These are phyloP conservation scores for Sesia bembeciformis DNA, from an alignment of 2,888 invertebrate species.

Conservation along the genomic window DNA sequence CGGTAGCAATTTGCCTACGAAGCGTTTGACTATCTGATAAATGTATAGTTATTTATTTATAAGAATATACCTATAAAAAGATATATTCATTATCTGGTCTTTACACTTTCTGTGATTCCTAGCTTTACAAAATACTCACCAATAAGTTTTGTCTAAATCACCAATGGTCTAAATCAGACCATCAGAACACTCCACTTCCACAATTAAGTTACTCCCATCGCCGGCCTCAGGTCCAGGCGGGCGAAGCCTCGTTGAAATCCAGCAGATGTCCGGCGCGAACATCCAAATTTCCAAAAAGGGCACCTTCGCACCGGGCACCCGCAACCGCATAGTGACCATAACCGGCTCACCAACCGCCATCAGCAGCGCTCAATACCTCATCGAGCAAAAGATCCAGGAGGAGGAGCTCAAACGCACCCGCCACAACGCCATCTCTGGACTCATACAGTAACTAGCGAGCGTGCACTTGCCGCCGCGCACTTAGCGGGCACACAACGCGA, in stretches of 20 bases:
- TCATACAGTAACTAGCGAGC: slow-evolving; percentile 76
- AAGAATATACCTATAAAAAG: too few species aligned
- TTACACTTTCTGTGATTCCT: too few species aligned
- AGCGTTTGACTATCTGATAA: too few species aligned
- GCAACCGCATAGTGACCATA: slow-evolving; percentile 97
- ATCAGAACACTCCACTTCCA: too few species aligned
- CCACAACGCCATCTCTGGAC: slow-evolving; percentile 85
- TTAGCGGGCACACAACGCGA: not conserved
- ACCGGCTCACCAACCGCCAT: slow-evolving; percentile 92
- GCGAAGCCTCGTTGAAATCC: slow-evolving; percentile 96
- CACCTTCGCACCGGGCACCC: slow-evolving; percentile 96
- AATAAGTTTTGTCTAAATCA: too few species aligned
- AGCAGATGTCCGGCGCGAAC: slow-evolving; percentile 96
- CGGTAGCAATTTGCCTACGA: too few species aligned
- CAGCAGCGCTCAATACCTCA: slow-evolving; percentile 93
- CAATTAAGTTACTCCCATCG: slow-evolving; percentile 73
- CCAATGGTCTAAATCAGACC: too few species aligned
- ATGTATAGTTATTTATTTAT: too few species aligned
- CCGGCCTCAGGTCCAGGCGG: slow-evolving; percentile 91
- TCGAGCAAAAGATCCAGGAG: slow-evolving; percentile 96
- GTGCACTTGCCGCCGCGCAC: not conserved
- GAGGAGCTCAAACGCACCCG: slow-evolving; percentile 96
- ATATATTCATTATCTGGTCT: too few species aligned
- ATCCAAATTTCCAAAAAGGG: slow-evolving; percentile 99
- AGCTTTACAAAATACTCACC: too few species aligned